Evolutionary conservation across 2,888 invertebrate genomes (phyloP).

Genomic region (Hemistola chrysoprasaria): DNA sequence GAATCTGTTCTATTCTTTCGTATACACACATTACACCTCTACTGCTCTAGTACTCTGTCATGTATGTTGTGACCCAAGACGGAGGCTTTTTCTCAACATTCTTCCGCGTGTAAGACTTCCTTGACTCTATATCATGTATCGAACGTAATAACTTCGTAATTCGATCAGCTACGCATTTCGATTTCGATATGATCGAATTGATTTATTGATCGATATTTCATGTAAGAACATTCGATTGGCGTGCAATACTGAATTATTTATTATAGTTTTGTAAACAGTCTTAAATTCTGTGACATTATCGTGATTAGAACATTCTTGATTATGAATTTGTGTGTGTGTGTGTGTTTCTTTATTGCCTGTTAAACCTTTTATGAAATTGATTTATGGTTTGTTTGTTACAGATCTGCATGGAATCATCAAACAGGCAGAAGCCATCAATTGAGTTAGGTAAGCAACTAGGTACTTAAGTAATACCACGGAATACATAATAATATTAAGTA

Average conservation of each 20-base stretch:
- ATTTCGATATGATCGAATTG: slow-evolving; percentile 8
- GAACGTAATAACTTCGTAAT: slow-evolving; percentile 2
- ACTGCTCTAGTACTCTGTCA: too few species aligned
- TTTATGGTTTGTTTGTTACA: slow-evolving; percentile 33
- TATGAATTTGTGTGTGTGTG: too few species aligned
- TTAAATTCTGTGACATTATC: too few species aligned
- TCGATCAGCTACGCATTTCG: slow-evolving; percentile 15
- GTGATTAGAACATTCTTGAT: too few species aligned
- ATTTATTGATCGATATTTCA: slow-evolving; percentile 6
- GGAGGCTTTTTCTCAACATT: slow-evolving; percentile 5
- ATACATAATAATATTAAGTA: too few species aligned
- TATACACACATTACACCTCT: too few species aligned
- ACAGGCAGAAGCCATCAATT: slow-evolving; percentile 13
- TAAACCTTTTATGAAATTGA: too few species aligned
- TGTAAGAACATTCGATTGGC: slow-evolving; percentile 8
- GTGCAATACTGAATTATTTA: background rate
- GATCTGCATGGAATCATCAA: slow-evolving; percentile 29
- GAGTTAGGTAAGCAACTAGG: slow-evolving; percentile 40
- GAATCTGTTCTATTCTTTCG: too few species aligned
- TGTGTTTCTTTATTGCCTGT: too few species aligned
- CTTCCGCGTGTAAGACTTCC: slow-evolving; percentile 18
- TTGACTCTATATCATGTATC: slow-evolving; percentile 3
- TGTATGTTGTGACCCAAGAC: too few species aligned
- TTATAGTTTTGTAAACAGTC: too few species aligned
- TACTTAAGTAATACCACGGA: too few species aligned